Base-by-base conservation (phyloP, 2,888 invertebrate species). In the Hyles lineata region DNA sequence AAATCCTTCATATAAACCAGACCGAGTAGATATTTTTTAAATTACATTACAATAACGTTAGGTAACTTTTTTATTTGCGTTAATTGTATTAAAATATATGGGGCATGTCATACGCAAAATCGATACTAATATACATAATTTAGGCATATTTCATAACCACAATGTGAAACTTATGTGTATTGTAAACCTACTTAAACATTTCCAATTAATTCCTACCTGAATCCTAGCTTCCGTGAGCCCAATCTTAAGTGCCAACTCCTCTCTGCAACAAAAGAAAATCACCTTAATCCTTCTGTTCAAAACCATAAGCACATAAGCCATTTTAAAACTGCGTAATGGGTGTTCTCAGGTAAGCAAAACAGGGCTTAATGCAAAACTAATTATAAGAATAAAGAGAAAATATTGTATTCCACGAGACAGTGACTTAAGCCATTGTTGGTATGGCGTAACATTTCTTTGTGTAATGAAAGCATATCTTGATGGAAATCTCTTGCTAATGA, bases 151-250 rank as follows among this genome's bases (percentile, higher is more conserved):
- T n/a, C n/a, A n/a, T 29, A 43, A 43, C 43, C 15, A 43, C 43
- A 15, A 43, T 43, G 4, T 15, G 15, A 43, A 43, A 43, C 43
- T 11, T 43, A 43, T 43, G 15, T 43, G 11, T 43, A 11, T 43
- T 11, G 15, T 67, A 23, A 23, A 21, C 32, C 32, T 23, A 67
- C 43, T 23, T 17, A 50, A 23, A 67, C 23, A 21, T 21, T 43
- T 43, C 43, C 43, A 63, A 43, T 67, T 43, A 1, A 50, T 21
- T 55, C 95, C 96, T 95, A 98, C 98, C 97, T 98, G 98, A 91
- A 98, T 98, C 90, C 98, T 96, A 74, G 98, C 98, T 96, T 98
- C 98, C 61, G 98, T 98, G 78, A 98, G 95, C 83, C 98, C 98
- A 86, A 98, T 98, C 95, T 98, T 98, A 96, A 98, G 96, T 61